These are phyloP conservation scores for Acanthosepion esculentum DNA, from an alignment of 2,888 invertebrate genomes.

Conservation along the genomic window DNA sequence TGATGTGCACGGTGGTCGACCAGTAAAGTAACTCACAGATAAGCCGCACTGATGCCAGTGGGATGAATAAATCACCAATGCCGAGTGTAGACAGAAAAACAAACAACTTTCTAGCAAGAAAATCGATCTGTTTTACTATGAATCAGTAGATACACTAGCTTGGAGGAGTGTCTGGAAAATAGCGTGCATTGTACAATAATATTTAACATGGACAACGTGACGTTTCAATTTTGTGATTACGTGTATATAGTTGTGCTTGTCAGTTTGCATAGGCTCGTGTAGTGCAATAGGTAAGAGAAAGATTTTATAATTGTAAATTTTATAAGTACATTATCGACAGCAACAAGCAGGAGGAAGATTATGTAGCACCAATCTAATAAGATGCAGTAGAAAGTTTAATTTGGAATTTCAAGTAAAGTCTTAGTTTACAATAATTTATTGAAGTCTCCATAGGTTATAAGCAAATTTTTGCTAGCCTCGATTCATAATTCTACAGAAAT, in stretches of 20 bases:
- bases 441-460: no score
- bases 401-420: no score
- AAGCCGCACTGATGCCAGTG: background rate
- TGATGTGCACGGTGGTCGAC: background rate
- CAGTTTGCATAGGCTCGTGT: no score
- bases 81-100: background rate
- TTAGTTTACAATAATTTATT: no score
- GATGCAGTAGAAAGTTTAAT: no score
- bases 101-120: background rate
- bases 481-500: no score
- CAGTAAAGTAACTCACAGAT: background rate
- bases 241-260: background rate
- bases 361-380: no score
- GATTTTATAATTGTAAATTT: no score
- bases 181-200: background rate
- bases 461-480: no score
- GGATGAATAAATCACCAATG: background rate
- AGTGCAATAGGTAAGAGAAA: no score
- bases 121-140: background rate
- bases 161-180: background rate
- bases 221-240: background rate
- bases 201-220: background rate
- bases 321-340: no score
- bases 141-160: background rate
- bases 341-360: no score